Conservation (phyloP, 1,140 invertebrate genomes). For the Drosophila suzukii region DNA sequence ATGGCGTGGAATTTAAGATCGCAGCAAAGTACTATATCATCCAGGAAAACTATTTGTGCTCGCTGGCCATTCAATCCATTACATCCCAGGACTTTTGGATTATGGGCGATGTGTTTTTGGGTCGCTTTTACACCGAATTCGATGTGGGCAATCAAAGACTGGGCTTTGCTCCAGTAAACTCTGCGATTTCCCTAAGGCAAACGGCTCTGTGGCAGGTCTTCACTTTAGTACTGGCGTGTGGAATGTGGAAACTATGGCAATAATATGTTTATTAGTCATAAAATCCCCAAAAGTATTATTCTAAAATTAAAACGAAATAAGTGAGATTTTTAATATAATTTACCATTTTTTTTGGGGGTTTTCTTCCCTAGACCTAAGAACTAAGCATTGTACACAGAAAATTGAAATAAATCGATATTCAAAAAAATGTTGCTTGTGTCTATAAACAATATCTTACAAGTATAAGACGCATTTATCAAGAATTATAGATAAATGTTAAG, state of each 20-base stretch:
- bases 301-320: neutral
- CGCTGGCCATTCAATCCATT: constrained; percentile 46
- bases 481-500: neutral
- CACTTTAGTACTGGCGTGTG: neutral
- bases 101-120: constrained; percentile 88
- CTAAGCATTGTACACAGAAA: neutral
- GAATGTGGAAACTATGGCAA: neutral
- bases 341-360: neutral
- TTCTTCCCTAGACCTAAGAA: neutral
- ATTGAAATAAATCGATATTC: neutral
- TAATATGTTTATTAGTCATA: neutral
- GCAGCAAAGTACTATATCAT: constrained; percentile 56
- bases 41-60: constrained; percentile 24
- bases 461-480: neutral
- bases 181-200: neutral
- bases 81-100: constrained; percentile 64
- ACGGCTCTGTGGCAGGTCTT: constrained; percentile 1
- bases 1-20: constrained; percentile 45
- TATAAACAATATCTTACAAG: neutral
- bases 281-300: neutral
- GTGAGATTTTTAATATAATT: neutral
- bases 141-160: constrained; percentile 89
- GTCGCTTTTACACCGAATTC: constrained; percentile 89
- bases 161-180: constrained; percentile 85
- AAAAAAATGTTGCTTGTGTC: neutral